Evolutionary conservation across 2,888 invertebrate genomes (phyloP).

Genomic region (Geophilus truncorum): DNA sequence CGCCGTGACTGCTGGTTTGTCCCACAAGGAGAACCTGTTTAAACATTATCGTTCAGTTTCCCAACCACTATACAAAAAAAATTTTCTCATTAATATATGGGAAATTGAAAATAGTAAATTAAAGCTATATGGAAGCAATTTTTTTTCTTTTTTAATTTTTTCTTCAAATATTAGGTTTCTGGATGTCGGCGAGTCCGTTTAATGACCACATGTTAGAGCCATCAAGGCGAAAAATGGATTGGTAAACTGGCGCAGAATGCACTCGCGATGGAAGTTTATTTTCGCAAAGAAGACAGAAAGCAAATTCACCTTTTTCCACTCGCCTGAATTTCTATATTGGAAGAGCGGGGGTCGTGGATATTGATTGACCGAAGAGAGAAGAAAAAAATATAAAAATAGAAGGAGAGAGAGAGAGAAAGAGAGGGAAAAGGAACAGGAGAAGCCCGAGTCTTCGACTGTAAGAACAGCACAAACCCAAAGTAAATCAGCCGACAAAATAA

Average conservation of each 20-base stretch:
- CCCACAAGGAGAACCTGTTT: slow-evolving; percentile 5
- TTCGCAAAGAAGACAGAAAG: slow-evolving; percentile 4
- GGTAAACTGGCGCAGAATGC: background rate
- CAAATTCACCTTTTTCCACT: slow-evolving; percentile 31
- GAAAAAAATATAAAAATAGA: background rate
- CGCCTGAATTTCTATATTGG: slow-evolving; percentile 18
- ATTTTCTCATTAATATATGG: background rate
- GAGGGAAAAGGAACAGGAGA: background rate
- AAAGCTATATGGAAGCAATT: background rate
- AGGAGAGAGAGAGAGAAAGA: too few species aligned
- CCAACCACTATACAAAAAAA: background rate
- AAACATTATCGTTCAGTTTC: background rate
- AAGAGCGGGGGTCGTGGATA: background rate
- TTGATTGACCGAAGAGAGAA: slow-evolving; percentile 22
- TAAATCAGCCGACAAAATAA: slow-evolving; percentile 27
- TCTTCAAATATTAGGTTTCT: background rate
- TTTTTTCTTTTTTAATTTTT: background rate
- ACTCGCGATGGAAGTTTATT: background rate
- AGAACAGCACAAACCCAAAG: slow-evolving; percentile 14
- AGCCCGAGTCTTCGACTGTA: background rate
- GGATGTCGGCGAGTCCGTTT: background rate
- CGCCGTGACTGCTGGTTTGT: background rate
- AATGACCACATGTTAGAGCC: background rate
- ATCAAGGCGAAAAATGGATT: slow-evolving; percentile 1
- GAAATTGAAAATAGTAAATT: background rate